Percentiles rank a stretch among this genome's conserved stretches.
Conservation (phyloP, 2,797 vertebrate genomes). For the Sebastolobus altivelis region DNA sequence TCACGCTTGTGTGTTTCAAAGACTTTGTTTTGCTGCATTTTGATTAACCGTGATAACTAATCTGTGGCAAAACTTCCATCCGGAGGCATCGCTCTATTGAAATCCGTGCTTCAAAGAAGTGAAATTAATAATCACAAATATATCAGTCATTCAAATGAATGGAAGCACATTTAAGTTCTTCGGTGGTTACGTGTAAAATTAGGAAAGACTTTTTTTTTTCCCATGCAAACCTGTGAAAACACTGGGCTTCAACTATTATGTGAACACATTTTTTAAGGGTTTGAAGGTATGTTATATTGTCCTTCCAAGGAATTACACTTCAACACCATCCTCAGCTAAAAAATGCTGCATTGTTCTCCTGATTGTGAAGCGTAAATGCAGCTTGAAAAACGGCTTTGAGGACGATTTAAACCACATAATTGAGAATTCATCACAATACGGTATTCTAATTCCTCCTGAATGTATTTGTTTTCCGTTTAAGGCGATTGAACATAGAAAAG, state of each 20-base stretch:
- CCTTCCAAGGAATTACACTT: constrained; percentile 5
- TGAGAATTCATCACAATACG: constrained; percentile 22
- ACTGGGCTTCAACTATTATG: background rate
- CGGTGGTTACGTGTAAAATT: constrained; percentile 13
- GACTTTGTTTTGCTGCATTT: background rate
- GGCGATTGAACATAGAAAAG: constrained; percentile 23
- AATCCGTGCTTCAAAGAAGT: background rate
- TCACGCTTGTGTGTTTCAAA: background rate
- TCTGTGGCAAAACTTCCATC: background rate
- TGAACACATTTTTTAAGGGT: background rate
- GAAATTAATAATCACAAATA: constrained; percentile 16
- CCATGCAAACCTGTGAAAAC: background rate
- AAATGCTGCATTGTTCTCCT: background rate
- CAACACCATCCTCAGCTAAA: background rate
- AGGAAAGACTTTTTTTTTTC: background rate
- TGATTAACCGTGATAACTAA: background rate
- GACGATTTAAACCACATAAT: constrained; percentile 30
- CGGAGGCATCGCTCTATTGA: background rate
- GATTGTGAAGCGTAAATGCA: constrained; percentile 24
- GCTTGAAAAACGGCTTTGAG: constrained; percentile 19
- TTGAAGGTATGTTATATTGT: background rate
- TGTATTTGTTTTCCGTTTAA: constrained; percentile 51
- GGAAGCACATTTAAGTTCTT: background rate
- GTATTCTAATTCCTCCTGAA: constrained; percentile 31
- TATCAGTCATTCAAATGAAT: background rate